Conservation (phyloP, 2,113 vertebrate species). For the Pollimyrus isidori region DNA sequence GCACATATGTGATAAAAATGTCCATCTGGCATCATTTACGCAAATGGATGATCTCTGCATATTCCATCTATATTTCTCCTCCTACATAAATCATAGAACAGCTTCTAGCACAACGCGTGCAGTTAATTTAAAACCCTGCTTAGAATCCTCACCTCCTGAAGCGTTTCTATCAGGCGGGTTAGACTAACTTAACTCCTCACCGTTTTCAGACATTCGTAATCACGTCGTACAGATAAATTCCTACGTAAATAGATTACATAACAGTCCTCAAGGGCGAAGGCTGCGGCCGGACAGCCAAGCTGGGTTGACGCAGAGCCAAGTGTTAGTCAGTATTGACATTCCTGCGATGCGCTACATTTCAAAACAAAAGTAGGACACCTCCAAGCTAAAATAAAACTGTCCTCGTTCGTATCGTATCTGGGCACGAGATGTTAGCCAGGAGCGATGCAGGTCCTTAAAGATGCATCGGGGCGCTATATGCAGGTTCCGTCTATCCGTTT, state of each 20-base stretch:
- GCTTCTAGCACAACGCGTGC: not conserved
- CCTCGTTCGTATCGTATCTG: constrained; percentile 23
- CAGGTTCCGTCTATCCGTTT: constrained; percentile 4
- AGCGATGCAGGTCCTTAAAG: constrained; percentile 16
- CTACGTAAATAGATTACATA: constrained; percentile 33
- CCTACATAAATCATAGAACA: not conserved
- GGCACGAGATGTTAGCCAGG: constrained; percentile 16
- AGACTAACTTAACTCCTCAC: constrained; percentile 1
- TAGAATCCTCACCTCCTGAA: not conserved
- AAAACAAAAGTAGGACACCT: constrained; percentile 29
- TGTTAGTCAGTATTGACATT: constrained; percentile 10
- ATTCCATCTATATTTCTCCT: not conserved
- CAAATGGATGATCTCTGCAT: not conserved
- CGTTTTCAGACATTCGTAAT: constrained; percentile 25
- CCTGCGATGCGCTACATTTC: constrained; percentile 18
- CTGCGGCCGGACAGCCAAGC: constrained; percentile 4
- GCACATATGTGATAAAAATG: not conserved
- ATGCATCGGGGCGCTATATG: not conserved
- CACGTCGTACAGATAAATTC: constrained; percentile 24
- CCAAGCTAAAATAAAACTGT: constrained; percentile 35
- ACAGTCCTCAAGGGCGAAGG: constrained; percentile 27
- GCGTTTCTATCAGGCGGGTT: not conserved
- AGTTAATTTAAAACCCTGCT: not conserved
- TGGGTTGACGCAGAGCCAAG: not conserved
- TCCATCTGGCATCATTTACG: not conserved